Evolutionary conservation across 1,140 invertebrate species (phyloP).

Genomic region (Rhagoletis zephyria): DNA sequence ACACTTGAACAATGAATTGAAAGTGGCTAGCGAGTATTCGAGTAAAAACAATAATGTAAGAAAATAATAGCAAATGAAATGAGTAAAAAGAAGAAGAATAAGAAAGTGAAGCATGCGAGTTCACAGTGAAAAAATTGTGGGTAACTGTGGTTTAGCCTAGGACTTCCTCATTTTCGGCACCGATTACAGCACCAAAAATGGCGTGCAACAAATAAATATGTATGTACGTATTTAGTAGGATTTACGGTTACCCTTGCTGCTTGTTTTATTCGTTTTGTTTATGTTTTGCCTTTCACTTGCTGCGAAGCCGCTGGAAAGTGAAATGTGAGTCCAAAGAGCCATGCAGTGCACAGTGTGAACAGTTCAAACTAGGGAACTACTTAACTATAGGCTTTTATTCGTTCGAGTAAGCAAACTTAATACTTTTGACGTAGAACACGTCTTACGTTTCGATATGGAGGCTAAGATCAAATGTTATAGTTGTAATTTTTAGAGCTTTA

Average conservation of each 20-base stretch:
- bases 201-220: not conserved
- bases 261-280: not conserved
- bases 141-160: not conserved
- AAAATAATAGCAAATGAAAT: not conserved
- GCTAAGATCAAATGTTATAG: too few species aligned
- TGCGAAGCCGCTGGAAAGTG: not conserved
- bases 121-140: not conserved
- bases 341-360: not conserved
- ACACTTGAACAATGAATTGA: constrained; percentile 7
- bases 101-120: not conserved
- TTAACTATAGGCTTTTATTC: too few species aligned
- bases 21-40: not conserved
- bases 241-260: not conserved
- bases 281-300: constrained; percentile 29
- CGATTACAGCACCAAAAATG: constrained; percentile 22
- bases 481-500: too few species aligned
- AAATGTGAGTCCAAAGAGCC: not conserved
- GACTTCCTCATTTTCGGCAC: not conserved
- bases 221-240: not conserved
- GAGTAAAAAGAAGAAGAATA: not conserved
- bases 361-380: too few species aligned
- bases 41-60: constrained; percentile 12
- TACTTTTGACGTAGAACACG: too few species aligned
- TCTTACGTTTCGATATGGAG: too few species aligned
- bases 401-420: too few species aligned